A percentile compares a stretch with the other conserved stretches of the same genome.
These are phyloP conservation scores for Boleophthalmus pectinirostris DNA, from an alignment of 2,113 vertebrate species.

Conservation along the genomic window DNA sequence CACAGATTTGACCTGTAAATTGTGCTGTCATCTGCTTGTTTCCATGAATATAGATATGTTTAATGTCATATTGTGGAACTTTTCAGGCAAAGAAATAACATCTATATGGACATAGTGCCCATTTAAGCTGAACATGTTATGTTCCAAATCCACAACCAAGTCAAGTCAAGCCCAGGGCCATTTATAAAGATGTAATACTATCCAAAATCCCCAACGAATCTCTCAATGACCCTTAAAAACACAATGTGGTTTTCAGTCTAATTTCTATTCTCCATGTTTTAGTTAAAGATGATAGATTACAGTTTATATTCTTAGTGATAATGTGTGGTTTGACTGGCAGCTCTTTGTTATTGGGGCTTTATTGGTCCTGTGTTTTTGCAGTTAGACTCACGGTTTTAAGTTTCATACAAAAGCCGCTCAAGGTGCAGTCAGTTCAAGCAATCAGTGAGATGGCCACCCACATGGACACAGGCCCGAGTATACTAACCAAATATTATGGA, in stretches of 20 bases:
- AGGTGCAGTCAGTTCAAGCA: conserved; percentile 64
- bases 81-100: no score
- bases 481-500: conserved; percentile 67
- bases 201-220: background rate
- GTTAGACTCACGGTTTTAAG: conserved; percentile 55
- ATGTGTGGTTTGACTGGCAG: conserved; percentile 59
- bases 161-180: background rate
- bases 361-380: conserved; percentile 66
- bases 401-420: conserved; percentile 58
- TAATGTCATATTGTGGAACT: no score
- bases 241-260: background rate
- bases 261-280: background rate
- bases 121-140: background rate
- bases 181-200: background rate
- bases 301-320: background rate
- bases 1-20: no score
- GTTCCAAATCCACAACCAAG: background rate
- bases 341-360: conserved; percentile 63
- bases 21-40: no score
- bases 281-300: background rate
- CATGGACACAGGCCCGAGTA: conserved; percentile 42
- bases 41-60: no score
- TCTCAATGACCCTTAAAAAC: background rate
- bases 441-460: conserved; percentile 69
- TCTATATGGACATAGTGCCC: no score